A percentile compares a stretch with the other conserved stretches of the same genome.
phyloP scores from a whole-genome alignment of 1,140 invertebrate genomes.

The Contarinia nasturtii region DNA sequence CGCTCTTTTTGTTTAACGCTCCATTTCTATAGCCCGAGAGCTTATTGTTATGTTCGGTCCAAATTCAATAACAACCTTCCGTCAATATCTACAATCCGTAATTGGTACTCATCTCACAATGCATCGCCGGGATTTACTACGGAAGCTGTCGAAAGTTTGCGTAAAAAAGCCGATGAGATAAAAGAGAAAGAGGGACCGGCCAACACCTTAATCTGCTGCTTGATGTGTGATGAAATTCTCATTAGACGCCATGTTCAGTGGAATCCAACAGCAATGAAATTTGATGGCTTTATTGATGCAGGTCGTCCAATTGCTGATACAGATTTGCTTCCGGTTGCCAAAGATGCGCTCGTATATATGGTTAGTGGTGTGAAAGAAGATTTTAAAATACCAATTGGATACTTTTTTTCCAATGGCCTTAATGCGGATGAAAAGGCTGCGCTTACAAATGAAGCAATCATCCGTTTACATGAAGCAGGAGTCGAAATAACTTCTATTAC shows the following conservation, averaged over 20 bases:
- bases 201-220: neutral
- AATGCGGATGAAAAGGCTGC: neutral
- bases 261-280: neutral
- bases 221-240: neutral
- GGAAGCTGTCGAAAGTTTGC: neutral
- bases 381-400: neutral
- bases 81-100: conserved; percentile 12
- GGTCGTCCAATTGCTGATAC: neutral
- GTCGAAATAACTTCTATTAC: neutral
- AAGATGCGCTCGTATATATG: conserved; percentile 7
- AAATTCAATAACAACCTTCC: conserved; percentile 15
- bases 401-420: neutral
- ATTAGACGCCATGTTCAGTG: neutral
- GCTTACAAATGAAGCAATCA: neutral
- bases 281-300: neutral
- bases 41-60: conserved; percentile 17
- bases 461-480: neutral
- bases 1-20: conserved; percentile 17
- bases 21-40: conserved; percentile 17
- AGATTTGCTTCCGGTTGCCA: neutral
- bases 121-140: neutral
- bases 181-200: neutral
- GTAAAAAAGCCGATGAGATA: neutral
- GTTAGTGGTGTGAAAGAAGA: neutral
- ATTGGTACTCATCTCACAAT: conserved; percentile 13